Conservation (phyloP, 2,113 vertebrate genomes). For the Pleuronectes platessa region DNA sequence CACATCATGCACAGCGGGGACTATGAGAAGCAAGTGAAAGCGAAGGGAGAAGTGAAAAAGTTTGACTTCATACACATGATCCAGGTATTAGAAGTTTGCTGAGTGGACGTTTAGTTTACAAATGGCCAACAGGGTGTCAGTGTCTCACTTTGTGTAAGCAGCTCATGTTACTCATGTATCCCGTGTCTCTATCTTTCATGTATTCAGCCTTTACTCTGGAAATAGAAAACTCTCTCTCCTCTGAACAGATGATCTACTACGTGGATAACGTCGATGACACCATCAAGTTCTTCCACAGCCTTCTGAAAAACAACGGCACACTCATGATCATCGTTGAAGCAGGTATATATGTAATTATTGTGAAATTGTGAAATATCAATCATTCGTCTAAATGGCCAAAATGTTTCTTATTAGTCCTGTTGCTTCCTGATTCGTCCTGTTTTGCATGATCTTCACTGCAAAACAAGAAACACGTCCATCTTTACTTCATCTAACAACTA, state of each 20-base stretch:
- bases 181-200: not conserved
- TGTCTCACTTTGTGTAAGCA: not conserved
- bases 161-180: not conserved
- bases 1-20: slow-evolving; percentile 83
- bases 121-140: not conserved
- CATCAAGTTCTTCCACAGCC: slow-evolving; percentile 83
- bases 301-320: slow-evolving; percentile 76
- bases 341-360: slow-evolving; percentile 53
- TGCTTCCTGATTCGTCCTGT: too few relatives aligned
- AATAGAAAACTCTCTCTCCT: not conserved
- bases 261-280: slow-evolving; percentile 74
- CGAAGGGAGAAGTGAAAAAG: slow-evolving; percentile 78
- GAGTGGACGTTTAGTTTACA: not conserved
- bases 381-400: not conserved
- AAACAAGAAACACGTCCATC: too few relatives aligned
- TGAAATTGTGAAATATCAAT: not conserved
- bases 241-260: slow-evolving; percentile 82
- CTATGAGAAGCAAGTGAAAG: slow-evolving; percentile 82
- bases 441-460: too few relatives aligned
- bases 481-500: not conserved
- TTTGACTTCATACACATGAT: slow-evolving; percentile 94
- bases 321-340: slow-evolving; percentile 83
- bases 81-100: slow-evolving; percentile 82
- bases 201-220: not conserved
- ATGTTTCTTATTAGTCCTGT: too few relatives aligned